Conservation (phyloP, 2,113 vertebrate species). For the Eclectus roratus region DNA sequence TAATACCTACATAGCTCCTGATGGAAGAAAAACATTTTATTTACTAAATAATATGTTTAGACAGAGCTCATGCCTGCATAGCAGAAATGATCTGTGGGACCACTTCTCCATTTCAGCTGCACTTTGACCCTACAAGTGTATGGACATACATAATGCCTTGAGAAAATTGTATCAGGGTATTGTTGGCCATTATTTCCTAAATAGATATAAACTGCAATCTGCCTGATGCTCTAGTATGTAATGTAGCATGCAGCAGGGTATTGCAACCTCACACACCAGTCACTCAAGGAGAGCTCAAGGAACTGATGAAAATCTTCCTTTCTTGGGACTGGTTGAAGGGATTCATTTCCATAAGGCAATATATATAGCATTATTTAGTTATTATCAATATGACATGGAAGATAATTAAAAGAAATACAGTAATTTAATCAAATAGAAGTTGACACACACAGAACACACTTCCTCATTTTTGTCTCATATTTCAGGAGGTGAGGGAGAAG, state of each 20-base stretch:
- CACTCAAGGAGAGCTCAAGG: background rate
- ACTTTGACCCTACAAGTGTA: background rate
- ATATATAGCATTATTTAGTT: background rate
- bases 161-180: background rate
- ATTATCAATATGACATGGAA: background rate
- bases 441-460: accelerated
- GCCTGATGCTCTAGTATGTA: background rate
- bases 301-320: background rate
- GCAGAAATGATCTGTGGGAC: background rate
- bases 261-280: background rate
- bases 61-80: background rate
- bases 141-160: background rate
- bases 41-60: background rate
- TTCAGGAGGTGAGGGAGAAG: background rate
- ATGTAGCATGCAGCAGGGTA: background rate
- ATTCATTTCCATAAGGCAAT: background rate
- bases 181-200: background rate
- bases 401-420: background rate
- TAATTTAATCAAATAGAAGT: background rate
- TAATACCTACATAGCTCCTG: background rate
- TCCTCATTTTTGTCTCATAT: background rate
- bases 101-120: background rate
- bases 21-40: background rate
- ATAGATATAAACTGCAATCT: background rate
- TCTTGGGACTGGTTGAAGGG: background rate